Conservation (phyloP, 2,797 vertebrate species). For the Cossypha heuglini region DNA sequence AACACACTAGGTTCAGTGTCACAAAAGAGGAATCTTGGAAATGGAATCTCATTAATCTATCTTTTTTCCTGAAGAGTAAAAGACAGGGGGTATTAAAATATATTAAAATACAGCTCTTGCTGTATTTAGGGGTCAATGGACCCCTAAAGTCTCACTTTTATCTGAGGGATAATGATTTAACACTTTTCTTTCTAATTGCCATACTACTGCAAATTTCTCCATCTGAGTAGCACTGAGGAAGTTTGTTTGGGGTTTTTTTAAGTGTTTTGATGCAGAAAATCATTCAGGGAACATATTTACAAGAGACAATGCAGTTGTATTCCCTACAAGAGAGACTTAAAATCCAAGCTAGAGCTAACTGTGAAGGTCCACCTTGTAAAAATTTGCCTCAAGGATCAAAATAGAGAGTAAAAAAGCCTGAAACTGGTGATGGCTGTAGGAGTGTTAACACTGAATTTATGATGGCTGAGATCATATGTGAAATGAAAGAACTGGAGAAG, state of each 20-base stretch:
- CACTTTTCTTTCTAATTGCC: background rate
- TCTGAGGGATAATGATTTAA: background rate
- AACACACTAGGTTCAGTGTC: background rate
- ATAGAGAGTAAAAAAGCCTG: background rate
- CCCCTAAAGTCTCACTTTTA: background rate
- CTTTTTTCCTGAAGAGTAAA: background rate
- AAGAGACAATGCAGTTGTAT: background rate
- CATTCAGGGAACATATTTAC: background rate
- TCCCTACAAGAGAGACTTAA: background rate
- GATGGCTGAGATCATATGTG: fast-evolving
- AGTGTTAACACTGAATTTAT: background rate
- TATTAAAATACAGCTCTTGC: background rate
- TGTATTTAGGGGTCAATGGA: background rate
- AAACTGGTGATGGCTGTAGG: background rate
- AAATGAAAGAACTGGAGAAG: background rate
- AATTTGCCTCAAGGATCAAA: background rate
- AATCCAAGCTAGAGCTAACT: background rate
- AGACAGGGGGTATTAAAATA: background rate
- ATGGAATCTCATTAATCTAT: background rate
- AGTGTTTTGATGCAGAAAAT: background rate
- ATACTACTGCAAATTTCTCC: background rate
- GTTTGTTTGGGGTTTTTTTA: background rate
- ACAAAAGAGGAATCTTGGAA: background rate
- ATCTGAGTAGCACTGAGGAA: background rate
- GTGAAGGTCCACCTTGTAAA: background rate